phyloP scores from a whole-genome alignment of 2,888 invertebrate species.

The Xestia c-nigrum region DNA sequence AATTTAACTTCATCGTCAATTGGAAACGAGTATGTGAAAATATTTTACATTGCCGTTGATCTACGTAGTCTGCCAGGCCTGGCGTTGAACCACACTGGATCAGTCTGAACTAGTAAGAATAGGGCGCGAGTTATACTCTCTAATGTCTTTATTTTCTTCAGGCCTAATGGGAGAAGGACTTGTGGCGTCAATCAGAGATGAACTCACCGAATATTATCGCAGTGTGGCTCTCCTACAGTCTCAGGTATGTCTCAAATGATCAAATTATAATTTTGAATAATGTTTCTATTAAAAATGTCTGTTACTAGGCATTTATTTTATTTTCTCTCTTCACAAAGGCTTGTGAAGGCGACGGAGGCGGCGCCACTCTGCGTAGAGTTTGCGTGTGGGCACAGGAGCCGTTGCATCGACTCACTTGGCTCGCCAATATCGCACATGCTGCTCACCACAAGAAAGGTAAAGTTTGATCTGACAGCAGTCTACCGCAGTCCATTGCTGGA shows the following conservation, averaged over 20 bases:
- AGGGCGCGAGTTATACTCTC: not conserved
- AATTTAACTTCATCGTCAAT: not conserved
- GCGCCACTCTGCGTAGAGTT: constrained; percentile 93
- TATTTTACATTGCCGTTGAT: not conserved
- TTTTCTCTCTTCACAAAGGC: constrained; percentile 56
- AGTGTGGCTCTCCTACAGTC: constrained; percentile 96
- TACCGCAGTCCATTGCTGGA: not conserved
- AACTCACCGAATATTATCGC: constrained; percentile 96
- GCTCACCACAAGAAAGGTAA: constrained; percentile 94
- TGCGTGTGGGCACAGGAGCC: constrained; percentile 96
- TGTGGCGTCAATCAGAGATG: constrained; percentile 95
- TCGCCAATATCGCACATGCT: constrained; percentile 95
- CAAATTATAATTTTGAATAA: not conserved
- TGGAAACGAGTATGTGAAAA: not conserved
- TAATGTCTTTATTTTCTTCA: constrained; percentile 60
- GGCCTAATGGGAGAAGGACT: constrained; percentile 96
- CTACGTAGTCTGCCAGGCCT: not conserved
- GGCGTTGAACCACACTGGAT: not conserved
- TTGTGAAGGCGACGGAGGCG: constrained; percentile 83
- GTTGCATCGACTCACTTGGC: constrained; percentile 94
- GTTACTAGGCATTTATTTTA: not conserved
- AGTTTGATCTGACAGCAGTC: not conserved
- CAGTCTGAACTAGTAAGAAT: not conserved
- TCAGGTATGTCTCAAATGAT: constrained; percentile 89
- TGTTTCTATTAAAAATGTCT: not conserved